Percentiles rank a stretch among this genome's conserved stretches.
Conservation (phyloP, 1,140 invertebrate genomes). For the Drosophila ficusphila region DNA sequence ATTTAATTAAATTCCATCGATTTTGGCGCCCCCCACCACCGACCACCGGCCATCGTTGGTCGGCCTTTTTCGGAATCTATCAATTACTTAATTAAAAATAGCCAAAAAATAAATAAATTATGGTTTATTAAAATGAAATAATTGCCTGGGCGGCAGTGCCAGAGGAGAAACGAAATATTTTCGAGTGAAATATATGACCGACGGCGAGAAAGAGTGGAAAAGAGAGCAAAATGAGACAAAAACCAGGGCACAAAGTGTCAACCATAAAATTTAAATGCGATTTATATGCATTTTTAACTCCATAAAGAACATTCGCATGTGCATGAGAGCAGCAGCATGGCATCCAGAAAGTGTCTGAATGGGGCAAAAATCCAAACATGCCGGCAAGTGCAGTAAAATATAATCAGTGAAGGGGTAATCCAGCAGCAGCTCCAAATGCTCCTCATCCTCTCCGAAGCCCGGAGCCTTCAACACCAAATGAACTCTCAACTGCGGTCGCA, state of each 20-base stretch:
- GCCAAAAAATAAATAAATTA: slow-evolving; percentile 53
- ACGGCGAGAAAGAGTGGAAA: not conserved
- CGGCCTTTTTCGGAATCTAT: slow-evolving; percentile 51
- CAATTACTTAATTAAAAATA: slow-evolving; percentile 80
- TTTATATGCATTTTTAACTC: slow-evolving; percentile 48
- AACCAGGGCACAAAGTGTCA: slow-evolving; percentile 33
- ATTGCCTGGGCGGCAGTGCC: slow-evolving; percentile 15
- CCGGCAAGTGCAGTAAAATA: slow-evolving; percentile 11
- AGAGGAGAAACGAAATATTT: slow-evolving; percentile 21
- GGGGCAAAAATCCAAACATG: not conserved
- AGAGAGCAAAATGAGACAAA: slow-evolving; percentile 1
- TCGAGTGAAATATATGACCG: slow-evolving; percentile 38
- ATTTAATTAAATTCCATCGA: slow-evolving; percentile 77
- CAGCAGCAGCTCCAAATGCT: slow-evolving; percentile 17
- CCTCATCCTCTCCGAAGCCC: not conserved
- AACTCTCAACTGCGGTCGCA: slow-evolving; percentile 26
- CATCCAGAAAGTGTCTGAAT: slow-evolving; percentile 5
- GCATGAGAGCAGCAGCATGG: not conserved
- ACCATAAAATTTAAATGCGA: slow-evolving; percentile 49
- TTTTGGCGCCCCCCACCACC: slow-evolving; percentile 34
- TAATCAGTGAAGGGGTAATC: slow-evolving; percentile 1
- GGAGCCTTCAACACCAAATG: slow-evolving; percentile 32
- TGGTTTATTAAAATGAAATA: slow-evolving; percentile 52
- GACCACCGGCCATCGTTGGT: too few relatives aligned
- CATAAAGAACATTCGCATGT: slow-evolving; percentile 5